Evolutionary conservation across 2,888 invertebrate species (phyloP), one percentile per base, ranked within the genome.

Genomic region (Hypolimnas misippus): DNA sequence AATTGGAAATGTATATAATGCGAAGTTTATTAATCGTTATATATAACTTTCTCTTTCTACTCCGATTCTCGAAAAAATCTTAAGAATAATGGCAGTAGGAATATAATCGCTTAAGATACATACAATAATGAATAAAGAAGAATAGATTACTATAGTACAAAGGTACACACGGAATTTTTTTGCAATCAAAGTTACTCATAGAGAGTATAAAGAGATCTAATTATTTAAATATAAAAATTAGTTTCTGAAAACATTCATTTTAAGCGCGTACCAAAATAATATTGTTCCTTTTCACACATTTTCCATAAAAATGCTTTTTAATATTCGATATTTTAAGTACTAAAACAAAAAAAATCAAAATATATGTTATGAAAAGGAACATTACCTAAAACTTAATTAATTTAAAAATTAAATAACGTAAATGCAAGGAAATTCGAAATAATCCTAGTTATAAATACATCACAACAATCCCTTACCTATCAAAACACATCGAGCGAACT

Each of bases 371-470:
- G n/a, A n/a, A 38, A 38, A 38, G 35, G 35, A 38, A 38, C n/a
- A 38, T 38, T 38, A 10, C 33, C 10, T 31, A 35, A 10, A n/a
- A 35, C 25, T 2, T 3, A 44, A 44, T 42, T 44, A 44, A 31
- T 31, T 56, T 31, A 31, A 29, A 29, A 8, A 56, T 60, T 60
- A 57, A 64, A 60, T 64, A 60, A 46, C 25, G 12, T 63, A 64
- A 64, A 64, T 64, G 60, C 64, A 57, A 12, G 2, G 33, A 38
- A n/a, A 25, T 29, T 35, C 51, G 35, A 46, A 56, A 19, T 55
- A 51, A 42, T 25, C 14, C 31, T 52, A 52, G 17, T 42, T 57
- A 64, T 67, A 64, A 64, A 67, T 64, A 67, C 10, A 63, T 63
- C 66, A 66, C 57, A 63, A 64, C 44, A 53, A 40, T 31, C 10